Conservation (phyloP, 2,113 vertebrate genomes). For the Leptodactylus fuscus region DNA sequence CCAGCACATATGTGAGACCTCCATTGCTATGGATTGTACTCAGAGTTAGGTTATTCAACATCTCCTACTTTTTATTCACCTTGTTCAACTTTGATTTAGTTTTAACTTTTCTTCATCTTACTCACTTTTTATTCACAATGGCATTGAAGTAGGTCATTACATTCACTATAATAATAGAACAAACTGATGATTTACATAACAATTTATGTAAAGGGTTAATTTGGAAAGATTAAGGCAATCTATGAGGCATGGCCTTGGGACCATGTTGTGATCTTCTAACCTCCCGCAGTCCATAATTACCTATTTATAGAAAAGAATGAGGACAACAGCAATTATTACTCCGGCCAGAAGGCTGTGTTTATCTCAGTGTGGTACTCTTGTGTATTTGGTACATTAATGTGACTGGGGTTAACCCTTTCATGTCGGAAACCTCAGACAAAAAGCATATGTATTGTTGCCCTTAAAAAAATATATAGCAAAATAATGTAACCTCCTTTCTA, state of each 20-base stretch:
- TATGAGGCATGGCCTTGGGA: neutral
- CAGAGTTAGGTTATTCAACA: neutral
- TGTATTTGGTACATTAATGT: neutral
- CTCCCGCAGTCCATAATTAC: conserved; percentile 21
- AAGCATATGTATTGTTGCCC: neutral
- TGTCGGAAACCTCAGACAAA: neutral
- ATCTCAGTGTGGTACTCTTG: conserved; percentile 12
- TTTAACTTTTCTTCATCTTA: no score
- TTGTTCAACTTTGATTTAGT: no score
- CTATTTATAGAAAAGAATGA: conserved; percentile 27
- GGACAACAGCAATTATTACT: conserved; percentile 34
- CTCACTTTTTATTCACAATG: no score
- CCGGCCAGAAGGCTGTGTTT: neutral
- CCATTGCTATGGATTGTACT: no score
- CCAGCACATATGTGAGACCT: no score
- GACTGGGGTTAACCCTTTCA: neutral
- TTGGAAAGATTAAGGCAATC: neutral
- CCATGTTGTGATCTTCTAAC: conserved; percentile 32
- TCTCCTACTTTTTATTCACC: neutral
- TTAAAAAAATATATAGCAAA: neutral
- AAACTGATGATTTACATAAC: neutral
- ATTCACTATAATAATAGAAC: no score
- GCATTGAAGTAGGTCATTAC: no score
- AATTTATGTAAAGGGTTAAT: neutral
- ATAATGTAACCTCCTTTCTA: neutral